Percentiles rank a stretch among this genome's conserved stretches.
Conservation (phyloP, 1,140 invertebrate species). For the Hesperophylax magnus region DNA sequence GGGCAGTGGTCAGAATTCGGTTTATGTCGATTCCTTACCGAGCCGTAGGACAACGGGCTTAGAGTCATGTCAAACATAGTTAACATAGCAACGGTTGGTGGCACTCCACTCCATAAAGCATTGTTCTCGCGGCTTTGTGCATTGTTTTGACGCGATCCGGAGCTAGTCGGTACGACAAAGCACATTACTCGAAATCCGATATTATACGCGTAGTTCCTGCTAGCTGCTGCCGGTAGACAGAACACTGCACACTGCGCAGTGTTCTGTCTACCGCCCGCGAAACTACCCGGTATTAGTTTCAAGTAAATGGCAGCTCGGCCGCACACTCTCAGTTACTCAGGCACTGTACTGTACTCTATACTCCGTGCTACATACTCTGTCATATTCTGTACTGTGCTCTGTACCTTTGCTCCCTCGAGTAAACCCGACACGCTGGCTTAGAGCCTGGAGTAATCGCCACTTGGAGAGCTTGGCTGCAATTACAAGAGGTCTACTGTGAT, state of each 20-base stretch:
- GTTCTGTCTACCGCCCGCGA: neutral
- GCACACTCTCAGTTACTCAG: neutral
- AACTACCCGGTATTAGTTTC: constrained; percentile 6
- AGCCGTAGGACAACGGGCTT: no score
- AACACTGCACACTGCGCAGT: no score
- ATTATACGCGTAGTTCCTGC: no score
- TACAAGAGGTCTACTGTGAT: neutral
- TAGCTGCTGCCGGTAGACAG: no score
- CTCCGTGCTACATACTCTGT: no score
- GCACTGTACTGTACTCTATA: no score
- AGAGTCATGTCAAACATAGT: no score
- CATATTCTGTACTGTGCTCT: no score
- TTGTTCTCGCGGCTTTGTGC: neutral
- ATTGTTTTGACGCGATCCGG: neutral
- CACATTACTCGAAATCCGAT: neutral
- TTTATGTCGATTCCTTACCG: no score
- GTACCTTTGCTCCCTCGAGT: neutral
- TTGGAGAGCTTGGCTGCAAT: neutral
- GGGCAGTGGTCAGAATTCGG: no score
- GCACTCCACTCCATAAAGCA: neutral
- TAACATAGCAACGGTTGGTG: no score
- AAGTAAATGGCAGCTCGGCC: neutral
- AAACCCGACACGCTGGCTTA: constrained; percentile 9
- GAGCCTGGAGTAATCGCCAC: neutral
- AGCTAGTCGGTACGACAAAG: neutral